Conservation (phyloP, 2,888 invertebrate genomes). For the Amphipyra berbera region DNA sequence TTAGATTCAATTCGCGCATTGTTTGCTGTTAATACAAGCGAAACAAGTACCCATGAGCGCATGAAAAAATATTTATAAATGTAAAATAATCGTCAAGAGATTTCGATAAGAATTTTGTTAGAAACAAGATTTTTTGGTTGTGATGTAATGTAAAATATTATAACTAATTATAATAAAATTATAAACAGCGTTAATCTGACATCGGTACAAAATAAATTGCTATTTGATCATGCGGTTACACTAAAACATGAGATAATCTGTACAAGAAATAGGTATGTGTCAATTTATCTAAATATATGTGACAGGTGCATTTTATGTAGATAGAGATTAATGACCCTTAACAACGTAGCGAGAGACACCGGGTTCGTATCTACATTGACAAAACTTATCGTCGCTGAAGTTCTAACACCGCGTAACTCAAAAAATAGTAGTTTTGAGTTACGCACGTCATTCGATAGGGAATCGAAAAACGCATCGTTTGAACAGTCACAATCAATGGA, state of each 20-base stretch:
- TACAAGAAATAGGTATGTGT: constrained; percentile 10
- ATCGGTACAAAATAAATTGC: constrained; percentile 15
- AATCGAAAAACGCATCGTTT: too few relatives aligned
- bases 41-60: constrained; percentile 1
- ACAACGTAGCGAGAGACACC: constrained; percentile 35
- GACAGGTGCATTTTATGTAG: constrained; percentile 11
- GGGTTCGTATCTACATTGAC: background rate
- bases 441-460: too few relatives aligned
- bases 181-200: constrained; percentile 11
- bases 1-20: constrained; percentile 58
- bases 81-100: background rate
- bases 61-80: background rate
- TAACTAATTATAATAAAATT: background rate
- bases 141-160: background rate
- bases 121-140: background rate
- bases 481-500: too few relatives aligned
- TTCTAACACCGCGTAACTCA: too few relatives aligned
- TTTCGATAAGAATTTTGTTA: background rate
- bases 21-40: constrained; percentile 35
- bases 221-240: constrained; percentile 7
- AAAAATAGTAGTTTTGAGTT: too few relatives aligned
- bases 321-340: constrained; percentile 24
- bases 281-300: constrained; percentile 21
- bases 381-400: background rate
- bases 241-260: constrained; percentile 16